A percentile compares a stretch with the other conserved stretches of the same genome.
phyloP scores from a whole-genome alignment of 2,888 invertebrate species.

The Acheta domesticus region DNA sequence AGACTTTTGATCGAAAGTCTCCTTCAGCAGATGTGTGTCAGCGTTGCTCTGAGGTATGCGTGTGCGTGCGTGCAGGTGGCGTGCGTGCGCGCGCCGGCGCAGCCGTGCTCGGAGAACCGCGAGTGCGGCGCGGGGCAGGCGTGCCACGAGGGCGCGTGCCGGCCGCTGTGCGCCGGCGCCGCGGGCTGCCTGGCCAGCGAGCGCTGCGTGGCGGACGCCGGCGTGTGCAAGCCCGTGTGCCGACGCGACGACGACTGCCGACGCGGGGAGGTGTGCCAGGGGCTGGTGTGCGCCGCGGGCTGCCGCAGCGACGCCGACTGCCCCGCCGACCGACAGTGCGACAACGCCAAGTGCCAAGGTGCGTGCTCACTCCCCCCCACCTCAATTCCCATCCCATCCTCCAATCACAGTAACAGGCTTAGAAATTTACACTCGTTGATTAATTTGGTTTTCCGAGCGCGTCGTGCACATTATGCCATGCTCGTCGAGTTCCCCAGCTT shows the following conservation, averaged over 20 bases:
- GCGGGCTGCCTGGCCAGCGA: conserved; percentile 78
- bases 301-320: conserved; percentile 80
- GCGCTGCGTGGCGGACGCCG: conserved; percentile 62
- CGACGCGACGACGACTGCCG: conserved; percentile 81
- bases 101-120: conserved; percentile 70
- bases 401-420: not conserved
- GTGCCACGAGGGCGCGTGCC: conserved; percentile 71
- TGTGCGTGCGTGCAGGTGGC: conserved; percentile 54
- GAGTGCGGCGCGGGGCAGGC: conserved; percentile 69
- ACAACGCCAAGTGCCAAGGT: conserved; percentile 71
- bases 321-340: conserved; percentile 66
- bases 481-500: too few relatives aligned
- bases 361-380: conserved; percentile 31
- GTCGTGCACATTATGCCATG: too few relatives aligned
- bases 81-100: conserved; percentile 75
- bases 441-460: not conserved
- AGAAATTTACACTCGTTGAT: not conserved
- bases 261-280: conserved; percentile 81
- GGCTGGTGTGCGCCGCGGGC: conserved; percentile 72
- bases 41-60: too few relatives aligned
- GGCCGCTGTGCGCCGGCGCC: conserved; percentile 73
- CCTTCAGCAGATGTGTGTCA: too few relatives aligned
- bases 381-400: too few relatives aligned
- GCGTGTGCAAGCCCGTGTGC: conserved; percentile 80
- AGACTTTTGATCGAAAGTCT: too few relatives aligned